A percentile compares a stretch with the other conserved stretches of the same genome.
Evolutionary conservation across 2,888 invertebrate genomes (phyloP).

Genomic region (Allygus modestus): DNA sequence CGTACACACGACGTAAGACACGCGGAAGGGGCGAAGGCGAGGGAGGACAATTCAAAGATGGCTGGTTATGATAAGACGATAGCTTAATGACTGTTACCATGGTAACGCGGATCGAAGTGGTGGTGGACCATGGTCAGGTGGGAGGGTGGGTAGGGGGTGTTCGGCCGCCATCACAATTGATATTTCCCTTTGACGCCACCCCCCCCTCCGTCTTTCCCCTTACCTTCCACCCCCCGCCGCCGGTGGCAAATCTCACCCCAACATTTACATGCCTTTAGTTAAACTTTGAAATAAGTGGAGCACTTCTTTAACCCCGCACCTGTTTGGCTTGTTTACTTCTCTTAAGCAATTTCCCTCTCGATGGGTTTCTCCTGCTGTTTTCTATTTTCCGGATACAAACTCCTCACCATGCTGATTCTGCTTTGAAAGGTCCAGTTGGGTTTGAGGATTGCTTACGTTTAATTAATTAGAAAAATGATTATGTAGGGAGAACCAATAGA

Average conservation of each 20-base stretch:
- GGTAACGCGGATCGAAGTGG: conserved; percentile 73
- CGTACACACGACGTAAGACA: conserved; percentile 9
- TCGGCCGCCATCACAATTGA: conserved; percentile 65
- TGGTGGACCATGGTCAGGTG: conserved; percentile 76
- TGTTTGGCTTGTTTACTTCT: conserved; percentile 45
- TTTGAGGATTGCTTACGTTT: no score
- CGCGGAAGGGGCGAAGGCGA: conserved; percentile 42
- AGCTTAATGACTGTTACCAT: conserved; percentile 78
- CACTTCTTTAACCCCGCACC: conserved; percentile 55
- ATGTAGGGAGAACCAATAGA: no score
- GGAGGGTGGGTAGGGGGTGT: conserved; percentile 68
- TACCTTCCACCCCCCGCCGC: conserved; percentile 48
- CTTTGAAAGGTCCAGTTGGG: no score
- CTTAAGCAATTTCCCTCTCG: conserved; percentile 35
- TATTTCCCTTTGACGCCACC: conserved; percentile 66
- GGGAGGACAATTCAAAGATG: conserved; percentile 72
- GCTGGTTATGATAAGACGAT: conserved; percentile 79
- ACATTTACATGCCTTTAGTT: conserved; percentile 56
- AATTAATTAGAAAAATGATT: no score
- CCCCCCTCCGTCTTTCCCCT: conserved; percentile 62
- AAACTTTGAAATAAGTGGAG: conserved; percentile 51
- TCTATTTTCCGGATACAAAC: background rate
- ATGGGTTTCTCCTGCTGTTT: background rate
- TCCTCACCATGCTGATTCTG: background rate
- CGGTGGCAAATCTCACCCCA: conserved; percentile 51